A percentile compares a stretch with the other conserved stretches of the same genome.
phyloP scores from a whole-genome alignment of 1,140 invertebrate species.

The Drosophila kurseongensis region DNA sequence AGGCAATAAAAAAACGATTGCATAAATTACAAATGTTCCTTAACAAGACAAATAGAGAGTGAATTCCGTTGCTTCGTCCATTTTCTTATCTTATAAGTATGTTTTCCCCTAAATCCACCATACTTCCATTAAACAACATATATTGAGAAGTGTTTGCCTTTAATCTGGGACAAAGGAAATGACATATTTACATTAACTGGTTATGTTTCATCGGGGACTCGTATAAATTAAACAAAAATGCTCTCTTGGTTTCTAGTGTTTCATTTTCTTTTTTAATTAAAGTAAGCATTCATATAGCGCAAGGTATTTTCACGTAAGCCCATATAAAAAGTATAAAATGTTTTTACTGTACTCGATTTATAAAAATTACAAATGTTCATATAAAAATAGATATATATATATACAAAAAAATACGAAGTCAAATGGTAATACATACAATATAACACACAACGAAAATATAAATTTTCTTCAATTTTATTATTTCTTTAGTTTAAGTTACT shows the following conservation, averaged over 20 bases:
- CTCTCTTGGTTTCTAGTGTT: conserved; percentile 37
- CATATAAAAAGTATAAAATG: conserved; percentile 81
- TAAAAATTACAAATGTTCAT: conserved; percentile 81
- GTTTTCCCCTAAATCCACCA: conserved; percentile 4
- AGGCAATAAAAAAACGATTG: conserved; percentile 26
- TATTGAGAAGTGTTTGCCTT: conserved; percentile 19
- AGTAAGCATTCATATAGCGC: conserved; percentile 74
- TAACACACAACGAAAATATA: conserved; percentile 47
- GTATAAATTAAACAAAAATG: conserved; percentile 59
- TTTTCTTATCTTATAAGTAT: neutral
- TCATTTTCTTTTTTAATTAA: conserved; percentile 50
- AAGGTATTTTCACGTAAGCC: conserved; percentile 73
- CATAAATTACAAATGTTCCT: conserved; percentile 40
- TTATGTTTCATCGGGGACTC: neutral
- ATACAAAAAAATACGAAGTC: conserved; percentile 71
- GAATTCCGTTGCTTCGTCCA: conserved; percentile 27
- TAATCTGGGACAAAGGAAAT: conserved; percentile 6
- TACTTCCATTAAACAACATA: conserved; percentile 19
- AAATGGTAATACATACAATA: conserved; percentile 69
- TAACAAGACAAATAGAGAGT: conserved; percentile 38
- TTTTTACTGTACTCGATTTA: conserved; percentile 59
- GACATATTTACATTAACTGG: conserved; percentile 28
- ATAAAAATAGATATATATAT: conserved; percentile 77
- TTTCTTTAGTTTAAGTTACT: neutral
- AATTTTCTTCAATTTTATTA: conserved; percentile 9